Evolutionary conservation across 2,797 vertebrate genomes (phyloP).

Genomic region (Fratercula arctica): DNA sequence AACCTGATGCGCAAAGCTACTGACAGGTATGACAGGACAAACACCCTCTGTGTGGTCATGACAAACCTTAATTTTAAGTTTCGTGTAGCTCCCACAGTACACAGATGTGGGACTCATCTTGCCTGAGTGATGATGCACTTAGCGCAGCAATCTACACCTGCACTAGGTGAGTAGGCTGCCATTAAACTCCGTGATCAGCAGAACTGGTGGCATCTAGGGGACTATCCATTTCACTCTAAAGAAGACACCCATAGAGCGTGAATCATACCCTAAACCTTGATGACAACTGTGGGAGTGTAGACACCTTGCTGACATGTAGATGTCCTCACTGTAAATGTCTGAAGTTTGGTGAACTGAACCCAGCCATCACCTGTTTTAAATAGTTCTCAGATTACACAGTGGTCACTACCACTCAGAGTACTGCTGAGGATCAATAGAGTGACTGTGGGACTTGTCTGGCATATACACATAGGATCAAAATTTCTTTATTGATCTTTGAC

Average conservation of each 20-base stretch:
- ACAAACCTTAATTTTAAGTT: slow-evolving; percentile 28
- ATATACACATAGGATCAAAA: not conserved
- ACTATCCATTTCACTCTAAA: not conserved
- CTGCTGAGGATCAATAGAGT: not conserved
- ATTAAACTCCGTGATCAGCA: not conserved
- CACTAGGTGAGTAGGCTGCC: not conserved
- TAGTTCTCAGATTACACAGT: not conserved
- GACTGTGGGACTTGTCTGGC: not conserved
- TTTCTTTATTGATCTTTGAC: not conserved
- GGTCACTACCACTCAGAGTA: not conserved
- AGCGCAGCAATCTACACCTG: not conserved
- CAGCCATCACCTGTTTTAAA: not conserved
- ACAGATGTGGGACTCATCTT: not conserved
- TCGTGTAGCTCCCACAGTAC: not conserved
- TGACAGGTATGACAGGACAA: slow-evolving; percentile 12
- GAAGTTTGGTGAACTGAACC: not conserved
- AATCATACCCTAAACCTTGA: not conserved
- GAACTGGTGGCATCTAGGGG: not conserved
- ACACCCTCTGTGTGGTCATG: not conserved
- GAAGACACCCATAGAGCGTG: not conserved
- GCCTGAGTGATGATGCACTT: not conserved
- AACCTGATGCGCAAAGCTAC: not conserved
- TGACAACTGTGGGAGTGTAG: not conserved
- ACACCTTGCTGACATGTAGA: not conserved
- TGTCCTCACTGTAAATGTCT: not conserved